Percentiles rank a stretch among this genome's conserved stretches.
These are phyloP conservation scores for Mionectes olivaceus DNA, from an alignment of 2,797 vertebrate genomes.

Conservation along the genomic window DNA sequence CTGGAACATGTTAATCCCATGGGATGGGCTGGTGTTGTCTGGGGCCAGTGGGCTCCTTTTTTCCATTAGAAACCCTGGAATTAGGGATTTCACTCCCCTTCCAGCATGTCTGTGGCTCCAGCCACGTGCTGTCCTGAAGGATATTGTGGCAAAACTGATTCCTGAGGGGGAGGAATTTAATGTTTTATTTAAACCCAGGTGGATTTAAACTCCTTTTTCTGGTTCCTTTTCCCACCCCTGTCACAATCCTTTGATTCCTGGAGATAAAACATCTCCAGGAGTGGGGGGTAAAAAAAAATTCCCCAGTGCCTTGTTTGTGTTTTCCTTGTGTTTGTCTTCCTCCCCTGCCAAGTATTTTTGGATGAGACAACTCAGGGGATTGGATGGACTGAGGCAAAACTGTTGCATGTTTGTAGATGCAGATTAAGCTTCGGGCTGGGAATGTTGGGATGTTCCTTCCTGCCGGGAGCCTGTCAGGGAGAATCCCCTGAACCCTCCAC, in stretches of 20 bases:
- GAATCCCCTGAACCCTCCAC: background rate
- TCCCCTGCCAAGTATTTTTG: constrained; percentile 10
- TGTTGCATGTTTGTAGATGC: background rate
- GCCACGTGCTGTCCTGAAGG: background rate
- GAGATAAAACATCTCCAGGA: background rate
- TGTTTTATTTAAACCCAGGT: background rate
- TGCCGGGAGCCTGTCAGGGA: background rate
- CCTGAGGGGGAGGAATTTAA: background rate
- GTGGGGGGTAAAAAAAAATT: background rate
- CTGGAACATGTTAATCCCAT: background rate
- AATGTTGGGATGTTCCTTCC: background rate
- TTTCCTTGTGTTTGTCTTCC: constrained; percentile 16
- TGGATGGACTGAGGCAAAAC: constrained; percentile 70
- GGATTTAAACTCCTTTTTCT: background rate
- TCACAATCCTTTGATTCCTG: background rate
- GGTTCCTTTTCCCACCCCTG: background rate
- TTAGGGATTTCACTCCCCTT: background rate
- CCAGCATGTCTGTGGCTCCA: background rate
- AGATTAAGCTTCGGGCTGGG: background rate
- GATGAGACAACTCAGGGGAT: background rate
- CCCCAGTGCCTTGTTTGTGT: background rate
- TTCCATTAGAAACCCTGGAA: background rate
- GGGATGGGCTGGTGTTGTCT: background rate
- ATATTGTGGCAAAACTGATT: background rate
- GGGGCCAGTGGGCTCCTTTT: background rate